A percentile compares a stretch with the other conserved stretches of the same genome.
These are phyloP conservation scores for Pseudomugil gertrudae DNA, from an alignment of 2,797 vertebrate genomes.

Conservation along the genomic window DNA sequence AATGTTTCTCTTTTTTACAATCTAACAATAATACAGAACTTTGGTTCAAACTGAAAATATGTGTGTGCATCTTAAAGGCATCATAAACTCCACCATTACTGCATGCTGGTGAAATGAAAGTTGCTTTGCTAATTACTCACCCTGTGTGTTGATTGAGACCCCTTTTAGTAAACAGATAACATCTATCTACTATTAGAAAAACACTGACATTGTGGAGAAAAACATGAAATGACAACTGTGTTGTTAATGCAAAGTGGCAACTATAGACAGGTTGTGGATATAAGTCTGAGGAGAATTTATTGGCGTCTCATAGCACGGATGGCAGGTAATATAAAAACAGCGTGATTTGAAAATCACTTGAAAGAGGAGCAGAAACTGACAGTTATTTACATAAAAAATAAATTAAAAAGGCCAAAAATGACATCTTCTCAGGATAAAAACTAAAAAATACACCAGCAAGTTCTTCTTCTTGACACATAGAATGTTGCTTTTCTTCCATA, in stretches of 20 bases:
- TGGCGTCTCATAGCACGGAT: conserved; percentile 65
- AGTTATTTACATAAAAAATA: conserved; percentile 38
- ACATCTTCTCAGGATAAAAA: conserved; percentile 31
- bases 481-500: too few relatives aligned
- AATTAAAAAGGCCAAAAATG: conserved; percentile 24
- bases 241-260: not conserved
- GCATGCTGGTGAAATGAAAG: conserved; percentile 53
- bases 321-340: conserved; percentile 61
- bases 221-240: conserved; percentile 38
- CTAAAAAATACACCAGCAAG: not conserved
- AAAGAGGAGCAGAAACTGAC: conserved; percentile 35
- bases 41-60: not conserved
- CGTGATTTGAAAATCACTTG: conserved; percentile 63
- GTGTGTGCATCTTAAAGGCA: not conserved
- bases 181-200: conserved; percentile 56
- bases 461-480: not conserved
- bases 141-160: conserved; percentile 71
- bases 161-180: conserved; percentile 63
- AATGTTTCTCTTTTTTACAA: not conserved
- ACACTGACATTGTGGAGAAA: conserved; percentile 33
- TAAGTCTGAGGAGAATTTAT: conserved; percentile 67
- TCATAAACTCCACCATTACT: not conserved
- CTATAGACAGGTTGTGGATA: conserved; percentile 37
- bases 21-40: not conserved
- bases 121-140: conserved; percentile 67